Conservation (phyloP, 1,140 invertebrate genomes). For the Micrasema longulum region DNA sequence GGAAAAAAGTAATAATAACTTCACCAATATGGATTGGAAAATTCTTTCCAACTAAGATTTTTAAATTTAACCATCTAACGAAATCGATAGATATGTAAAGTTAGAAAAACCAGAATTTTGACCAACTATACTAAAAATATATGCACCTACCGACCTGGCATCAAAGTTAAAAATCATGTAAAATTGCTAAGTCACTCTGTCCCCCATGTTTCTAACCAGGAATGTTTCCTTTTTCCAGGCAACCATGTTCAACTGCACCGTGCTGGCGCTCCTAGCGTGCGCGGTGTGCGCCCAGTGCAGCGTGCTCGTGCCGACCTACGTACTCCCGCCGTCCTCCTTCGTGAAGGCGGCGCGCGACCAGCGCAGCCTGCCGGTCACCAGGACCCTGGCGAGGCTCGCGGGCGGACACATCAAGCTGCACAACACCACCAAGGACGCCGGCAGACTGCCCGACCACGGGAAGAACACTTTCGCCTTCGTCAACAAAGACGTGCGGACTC, state of each 20-base stretch:
- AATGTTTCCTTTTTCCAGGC: constrained; percentile 47
- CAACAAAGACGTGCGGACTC: constrained; percentile 53
- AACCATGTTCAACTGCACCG: constrained; percentile 14
- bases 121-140: no score
- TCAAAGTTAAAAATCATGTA: no score
- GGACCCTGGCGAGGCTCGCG: constrained; percentile 70
- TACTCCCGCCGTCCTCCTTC: constrained; percentile 67
- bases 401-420: constrained; percentile 72
- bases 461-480: constrained; percentile 63
- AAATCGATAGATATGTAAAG: no score
- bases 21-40: no score
- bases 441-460: constrained; percentile 58
- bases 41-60: no score
- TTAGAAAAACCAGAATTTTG: no score
- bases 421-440: constrained; percentile 57
- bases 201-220: no score
- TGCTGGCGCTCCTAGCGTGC: constrained; percentile 31
- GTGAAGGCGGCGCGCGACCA: constrained; percentile 60
- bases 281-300: constrained; percentile 59
- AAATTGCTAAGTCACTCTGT: no score
- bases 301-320: constrained; percentile 67
- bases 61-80: no score
- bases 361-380: constrained; percentile 63
- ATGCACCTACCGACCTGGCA: no score
- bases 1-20: no score